These are phyloP conservation scores for Papilio aristodemus DNA, from an alignment of 1,140 invertebrate genomes.

Conservation along the genomic window DNA sequence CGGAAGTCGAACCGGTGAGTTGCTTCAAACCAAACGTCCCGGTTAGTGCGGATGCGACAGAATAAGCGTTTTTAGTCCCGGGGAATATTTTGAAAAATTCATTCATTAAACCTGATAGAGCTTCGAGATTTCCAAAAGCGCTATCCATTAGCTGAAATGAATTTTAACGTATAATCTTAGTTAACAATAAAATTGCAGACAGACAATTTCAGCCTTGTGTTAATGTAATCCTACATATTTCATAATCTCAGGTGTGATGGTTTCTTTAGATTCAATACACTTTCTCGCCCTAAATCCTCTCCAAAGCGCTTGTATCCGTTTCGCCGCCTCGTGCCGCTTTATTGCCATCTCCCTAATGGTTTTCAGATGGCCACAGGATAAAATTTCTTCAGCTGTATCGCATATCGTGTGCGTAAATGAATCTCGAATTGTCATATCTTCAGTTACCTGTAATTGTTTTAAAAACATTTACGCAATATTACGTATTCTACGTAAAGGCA, in stretches of 20 bases:
- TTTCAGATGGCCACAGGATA: slow-evolving; percentile 58
- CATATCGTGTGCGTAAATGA: slow-evolving; percentile 41
- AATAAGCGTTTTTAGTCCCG: slow-evolving; percentile 57
- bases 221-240: slow-evolving; percentile 52
- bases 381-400: slow-evolving; percentile 53
- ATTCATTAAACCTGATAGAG: slow-evolving; percentile 64
- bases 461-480: neutral
- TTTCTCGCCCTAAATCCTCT: slow-evolving; percentile 62
- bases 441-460: slow-evolving; percentile 15
- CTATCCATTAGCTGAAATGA: slow-evolving; percentile 61
- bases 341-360: slow-evolving; percentile 57
- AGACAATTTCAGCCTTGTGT: slow-evolving; percentile 4
- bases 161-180: slow-evolving; percentile 1
- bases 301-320: slow-evolving; percentile 61
- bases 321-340: slow-evolving; percentile 61
- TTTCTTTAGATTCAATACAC: slow-evolving; percentile 43
- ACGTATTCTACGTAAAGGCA: too few relatives aligned
- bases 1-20: slow-evolving; percentile 44
- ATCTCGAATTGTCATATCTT: neutral
- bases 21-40: slow-evolving; percentile 54
- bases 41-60: slow-evolving; percentile 58
- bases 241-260: slow-evolving; percentile 49
- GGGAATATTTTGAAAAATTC: slow-evolving; percentile 67
- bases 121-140: slow-evolving; percentile 59
- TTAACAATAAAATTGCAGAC: neutral